phyloP scores from a whole-genome alignment of 2,113 vertebrate genomes.

The Ceratotherium simum region DNA sequence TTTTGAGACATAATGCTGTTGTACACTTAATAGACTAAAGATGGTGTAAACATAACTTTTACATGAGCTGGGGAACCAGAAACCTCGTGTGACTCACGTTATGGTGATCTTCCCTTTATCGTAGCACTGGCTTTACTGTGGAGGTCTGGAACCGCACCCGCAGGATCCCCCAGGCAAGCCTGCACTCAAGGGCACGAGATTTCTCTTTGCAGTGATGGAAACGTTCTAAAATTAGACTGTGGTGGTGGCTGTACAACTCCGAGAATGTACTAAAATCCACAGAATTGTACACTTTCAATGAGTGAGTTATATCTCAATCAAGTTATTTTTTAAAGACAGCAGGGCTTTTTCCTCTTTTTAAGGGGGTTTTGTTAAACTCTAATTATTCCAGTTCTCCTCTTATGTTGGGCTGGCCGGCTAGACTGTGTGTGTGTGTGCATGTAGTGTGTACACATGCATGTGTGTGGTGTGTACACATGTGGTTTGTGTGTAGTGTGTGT shows the following conservation, averaged over 20 bases:
- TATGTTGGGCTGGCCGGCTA: too few species aligned
- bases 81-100: too few species aligned
- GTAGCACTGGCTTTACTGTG: too few species aligned
- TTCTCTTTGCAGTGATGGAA: background rate
- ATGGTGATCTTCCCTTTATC: too few species aligned
- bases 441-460: background rate
- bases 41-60: too few species aligned
- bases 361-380: background rate
- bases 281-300: too few species aligned
- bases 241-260: accelerated
- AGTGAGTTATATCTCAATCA: background rate
- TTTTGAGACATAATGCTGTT: too few species aligned
- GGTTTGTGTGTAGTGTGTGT: background rate
- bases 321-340: background rate
- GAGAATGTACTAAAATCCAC: background rate
- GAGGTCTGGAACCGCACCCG: too few species aligned
- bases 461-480: background rate
- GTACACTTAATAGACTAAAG: too few species aligned
- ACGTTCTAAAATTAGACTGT: background rate
- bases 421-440: background rate
- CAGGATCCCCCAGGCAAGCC: too few species aligned
- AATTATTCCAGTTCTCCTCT: background rate
- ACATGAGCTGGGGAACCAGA: too few species aligned
- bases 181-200: accelerated
- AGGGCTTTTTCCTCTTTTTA: too few species aligned